These are phyloP conservation scores for Gymnogyps californianus DNA, from an alignment of 2,113 vertebrate species.

Conservation along the genomic window DNA sequence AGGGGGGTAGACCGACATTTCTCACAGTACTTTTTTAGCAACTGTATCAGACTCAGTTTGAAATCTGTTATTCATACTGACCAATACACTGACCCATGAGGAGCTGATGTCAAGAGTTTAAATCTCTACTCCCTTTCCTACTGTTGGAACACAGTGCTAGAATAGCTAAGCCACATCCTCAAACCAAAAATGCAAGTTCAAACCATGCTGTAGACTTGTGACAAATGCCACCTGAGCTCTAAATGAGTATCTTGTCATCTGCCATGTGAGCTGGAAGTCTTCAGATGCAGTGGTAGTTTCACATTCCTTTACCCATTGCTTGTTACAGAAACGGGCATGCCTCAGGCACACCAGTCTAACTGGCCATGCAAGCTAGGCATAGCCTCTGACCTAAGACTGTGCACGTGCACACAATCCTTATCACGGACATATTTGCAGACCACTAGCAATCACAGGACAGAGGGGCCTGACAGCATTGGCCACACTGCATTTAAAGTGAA, in stretches of 20 bases:
- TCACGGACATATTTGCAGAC: neutral
- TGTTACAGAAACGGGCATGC: neutral
- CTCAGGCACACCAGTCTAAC: neutral
- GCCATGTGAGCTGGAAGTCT: fast-evolving
- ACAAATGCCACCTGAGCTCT: neutral
- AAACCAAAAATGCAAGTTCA: neutral
- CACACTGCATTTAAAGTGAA: neutral
- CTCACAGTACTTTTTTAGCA: neutral
- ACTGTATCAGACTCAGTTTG: neutral
- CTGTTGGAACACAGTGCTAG: neutral
- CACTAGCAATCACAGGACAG: neutral
- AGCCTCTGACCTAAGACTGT: neutral
- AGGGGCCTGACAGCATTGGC: neutral
- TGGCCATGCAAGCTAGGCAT: neutral
- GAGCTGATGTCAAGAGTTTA: neutral
- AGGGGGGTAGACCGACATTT: neutral
- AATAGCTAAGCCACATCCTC: neutral
- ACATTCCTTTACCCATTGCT: neutral
- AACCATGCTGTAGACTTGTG: neutral
- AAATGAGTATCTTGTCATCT: neutral
- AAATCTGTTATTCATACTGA: neutral
- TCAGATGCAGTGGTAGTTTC: neutral
- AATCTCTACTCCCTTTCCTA: neutral
- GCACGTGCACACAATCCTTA: fast-evolving
- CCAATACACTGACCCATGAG: neutral